Conservation (phyloP, 2,797 vertebrate species). For the Avahi laniger region DNA sequence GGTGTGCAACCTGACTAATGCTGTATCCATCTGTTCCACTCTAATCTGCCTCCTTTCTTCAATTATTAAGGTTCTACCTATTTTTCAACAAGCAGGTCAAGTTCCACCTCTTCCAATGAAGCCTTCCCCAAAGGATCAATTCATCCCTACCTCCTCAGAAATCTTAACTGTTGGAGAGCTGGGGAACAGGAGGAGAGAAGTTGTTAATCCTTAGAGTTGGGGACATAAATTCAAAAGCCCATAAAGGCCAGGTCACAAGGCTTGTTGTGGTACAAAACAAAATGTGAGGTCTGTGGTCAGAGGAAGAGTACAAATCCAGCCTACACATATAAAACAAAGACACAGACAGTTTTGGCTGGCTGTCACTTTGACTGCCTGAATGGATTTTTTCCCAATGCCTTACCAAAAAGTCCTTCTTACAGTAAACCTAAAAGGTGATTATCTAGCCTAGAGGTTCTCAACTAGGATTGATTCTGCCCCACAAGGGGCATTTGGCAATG, state of each 20-base stretch:
- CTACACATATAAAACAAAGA: background rate
- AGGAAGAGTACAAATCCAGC: background rate
- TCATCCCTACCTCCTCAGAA: background rate
- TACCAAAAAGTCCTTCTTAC: background rate
- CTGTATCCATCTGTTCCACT: background rate
- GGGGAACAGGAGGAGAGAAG: background rate
- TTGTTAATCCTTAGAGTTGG: background rate
- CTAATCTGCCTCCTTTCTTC: background rate
- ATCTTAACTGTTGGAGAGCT: background rate
- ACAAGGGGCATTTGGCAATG: background rate
- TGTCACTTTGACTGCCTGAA: background rate
- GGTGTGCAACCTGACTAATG: background rate
- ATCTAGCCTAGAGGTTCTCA: background rate
- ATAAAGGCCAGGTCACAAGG: background rate
- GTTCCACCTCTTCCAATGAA: background rate
- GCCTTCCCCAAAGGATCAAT: background rate
- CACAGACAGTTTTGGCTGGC: background rate
- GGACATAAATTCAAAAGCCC: background rate
- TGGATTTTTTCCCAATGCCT: background rate
- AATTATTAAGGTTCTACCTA: constrained; percentile 1
- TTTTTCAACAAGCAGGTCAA: constrained; percentile 22
- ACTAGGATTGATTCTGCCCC: background rate
- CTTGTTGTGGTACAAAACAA: background rate
- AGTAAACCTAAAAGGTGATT: background rate
- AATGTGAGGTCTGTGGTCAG: background rate